Evolutionary conservation across 1,140 invertebrate genomes (phyloP), one percentile per base, ranked within the genome.

Genomic region (Philotrypesis tridentata): DNA sequence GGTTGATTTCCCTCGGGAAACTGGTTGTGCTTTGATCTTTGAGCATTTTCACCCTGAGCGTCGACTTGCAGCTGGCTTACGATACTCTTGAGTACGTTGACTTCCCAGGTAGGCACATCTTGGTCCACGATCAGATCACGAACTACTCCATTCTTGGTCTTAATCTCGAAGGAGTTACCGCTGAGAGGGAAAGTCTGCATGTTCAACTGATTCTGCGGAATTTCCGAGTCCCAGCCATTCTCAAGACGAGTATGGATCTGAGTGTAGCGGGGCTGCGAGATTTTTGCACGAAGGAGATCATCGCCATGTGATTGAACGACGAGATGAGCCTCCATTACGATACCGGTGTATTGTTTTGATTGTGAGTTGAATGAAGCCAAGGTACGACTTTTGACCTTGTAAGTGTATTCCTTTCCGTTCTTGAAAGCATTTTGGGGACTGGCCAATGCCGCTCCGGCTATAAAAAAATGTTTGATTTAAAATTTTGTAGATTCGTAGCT

Each of bases 51-150:
- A 29, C 89, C 93, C 77, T 92, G 87, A 0, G 92, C 90, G 85
- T 95, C 94, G 9, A 95, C 88, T 89, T 96, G 95, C n/a, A 95
- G 88, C 83, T 95, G 93, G 86, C 94, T 93, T 21, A 94, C 89
- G 55, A 95, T 90, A 92, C 93, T 93, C 87, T 95, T 95, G 65
- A 95, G 87, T 60, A 95, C 89, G 88, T 96, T 96, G 37, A 95
- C 92, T 85, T 95, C 92, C 90, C 93, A 93, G 11, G 93, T 92
- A 7, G 92, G 87, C 1, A 94, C 79, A 27, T 91, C 86, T 60
- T 92, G 86, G 29, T 92, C 91, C 5, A 95, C 91, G n/a, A 92
- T 89, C 17, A 95, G 83, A 11, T 93, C 92, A 1, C 87, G 82
- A 2, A 96, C 91, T 85, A 88, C 89, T 31, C 95, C 95, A 33